A percentile compares a stretch with the other conserved stretches of the same genome.
These are phyloP conservation scores for Megaceryle alcyon DNA, from an alignment of 2,797 vertebrate genomes.

Conservation along the genomic window DNA sequence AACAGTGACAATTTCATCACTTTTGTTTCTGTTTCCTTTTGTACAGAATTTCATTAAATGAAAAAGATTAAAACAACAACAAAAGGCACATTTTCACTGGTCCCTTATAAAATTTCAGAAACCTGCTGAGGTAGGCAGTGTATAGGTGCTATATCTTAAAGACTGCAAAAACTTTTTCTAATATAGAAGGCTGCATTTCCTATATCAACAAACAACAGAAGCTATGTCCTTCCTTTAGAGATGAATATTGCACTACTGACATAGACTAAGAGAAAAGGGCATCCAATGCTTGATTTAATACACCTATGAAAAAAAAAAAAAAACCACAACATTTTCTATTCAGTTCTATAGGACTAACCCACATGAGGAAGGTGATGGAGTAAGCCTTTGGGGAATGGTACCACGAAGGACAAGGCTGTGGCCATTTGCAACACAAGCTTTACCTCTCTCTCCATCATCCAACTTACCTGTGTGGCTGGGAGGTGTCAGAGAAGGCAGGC, in stretches of 20 bases:
- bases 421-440: not conserved
- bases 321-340: not conserved
- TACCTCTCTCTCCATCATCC: not conserved
- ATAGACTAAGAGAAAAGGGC: not conserved
- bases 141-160: not conserved
- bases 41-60: not conserved
- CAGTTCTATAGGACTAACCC: not conserved
- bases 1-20: not conserved
- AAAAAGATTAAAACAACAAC: not conserved
- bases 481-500: not conserved
- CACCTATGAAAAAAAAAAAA: not conserved
- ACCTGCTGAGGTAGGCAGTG: not conserved
- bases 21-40: not conserved
- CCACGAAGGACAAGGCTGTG: not conserved
- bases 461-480: not conserved
- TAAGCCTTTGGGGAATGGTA: not conserved
- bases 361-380: not conserved
- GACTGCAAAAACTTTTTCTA: not conserved
- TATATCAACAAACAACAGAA: not conserved
- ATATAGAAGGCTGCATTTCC: not conserved
- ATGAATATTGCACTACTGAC: not conserved
- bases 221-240: not conserved
- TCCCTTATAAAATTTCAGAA: not conserved
- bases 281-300: fast-evolving
- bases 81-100: not conserved